Evolutionary conservation across 2,113 vertebrate genomes (phyloP).

Genomic region (Caloenas nicobarica): DNA sequence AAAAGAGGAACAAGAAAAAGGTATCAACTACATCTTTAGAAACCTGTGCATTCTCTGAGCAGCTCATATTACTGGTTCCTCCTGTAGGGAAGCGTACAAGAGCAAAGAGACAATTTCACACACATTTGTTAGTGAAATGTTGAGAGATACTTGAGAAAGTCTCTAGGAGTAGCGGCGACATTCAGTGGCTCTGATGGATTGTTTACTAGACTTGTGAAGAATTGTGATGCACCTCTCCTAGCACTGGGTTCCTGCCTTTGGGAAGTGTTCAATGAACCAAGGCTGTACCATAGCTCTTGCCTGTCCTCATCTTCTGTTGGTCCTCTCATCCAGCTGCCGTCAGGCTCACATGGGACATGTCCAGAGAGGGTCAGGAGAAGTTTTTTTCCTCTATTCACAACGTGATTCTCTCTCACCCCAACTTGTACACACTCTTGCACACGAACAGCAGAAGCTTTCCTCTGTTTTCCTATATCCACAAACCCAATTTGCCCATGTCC

Average conservation of each 20-base stretch:
- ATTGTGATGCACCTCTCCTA: background rate
- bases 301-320: background rate
- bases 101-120: background rate
- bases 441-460: background rate
- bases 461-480: background rate
- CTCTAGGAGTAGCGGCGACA: background rate
- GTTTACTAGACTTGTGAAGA: background rate
- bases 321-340: background rate
- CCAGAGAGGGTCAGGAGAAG: background rate
- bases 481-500: background rate
- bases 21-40: fast-evolving
- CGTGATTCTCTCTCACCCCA: background rate
- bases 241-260: background rate
- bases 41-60: background rate
- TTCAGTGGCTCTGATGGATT: background rate
- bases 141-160: background rate
- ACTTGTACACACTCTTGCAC: background rate
- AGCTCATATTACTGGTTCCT: background rate
- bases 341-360: background rate
- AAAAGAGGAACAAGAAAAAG: background rate
- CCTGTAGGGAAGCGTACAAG: background rate
- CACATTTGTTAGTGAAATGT: background rate
- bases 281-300: background rate
- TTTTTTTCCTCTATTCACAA: background rate
- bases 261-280: background rate